Evolutionary conservation across 2,797 vertebrate species (phyloP), one percentile per base, ranked within the genome.

Genomic region (Lophotriccus pileatus): DNA sequence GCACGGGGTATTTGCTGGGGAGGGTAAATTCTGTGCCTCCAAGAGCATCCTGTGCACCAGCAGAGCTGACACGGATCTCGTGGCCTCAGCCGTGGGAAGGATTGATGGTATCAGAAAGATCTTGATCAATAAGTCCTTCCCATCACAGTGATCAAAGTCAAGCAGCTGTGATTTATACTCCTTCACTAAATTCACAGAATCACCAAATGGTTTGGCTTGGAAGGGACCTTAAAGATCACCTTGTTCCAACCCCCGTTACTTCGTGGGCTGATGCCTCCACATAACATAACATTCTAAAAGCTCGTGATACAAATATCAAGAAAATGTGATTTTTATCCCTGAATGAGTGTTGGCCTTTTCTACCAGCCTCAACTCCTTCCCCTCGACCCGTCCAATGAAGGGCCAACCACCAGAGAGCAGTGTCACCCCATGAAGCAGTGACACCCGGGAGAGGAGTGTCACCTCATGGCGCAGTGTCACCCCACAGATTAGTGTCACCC

Each of bases 351-450:
- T 41, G 50, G 49, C 14, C 44, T 28, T 75, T 47, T n/a, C 68
- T 64, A 46, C 10, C 74, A 73, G 75, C 46, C 46, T 36, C 59
- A 36, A 3, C 41, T 50, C 23, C 81, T 70, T 44, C 77, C 37
- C 18, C 68, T 39, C 1, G 0, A 69, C 36, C 25, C 0, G 0
- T 12, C 0, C 4, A n/a, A 34, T 25, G 69, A 63, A 55, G 36
- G 76, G 46, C 46, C 82, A 72, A 41, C 64, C 91, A 91, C 72
- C 49, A 91, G 81, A 34, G 85, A 89, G 89, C 94, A 43, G 8
- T 3, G 68, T 6, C 68, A 70, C 37, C 30, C 1, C 11, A 23
- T 7, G 16, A 32, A 32, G 12, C 28, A 22, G 20, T 15, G 55
- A 10, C 55, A 58, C n/a, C 34, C 19, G 24, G 11, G 3, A 7